These are phyloP conservation scores for Campylorhamphus procurvoides DNA, from an alignment of 2,113 vertebrate genomes.

Conservation along the genomic window DNA sequence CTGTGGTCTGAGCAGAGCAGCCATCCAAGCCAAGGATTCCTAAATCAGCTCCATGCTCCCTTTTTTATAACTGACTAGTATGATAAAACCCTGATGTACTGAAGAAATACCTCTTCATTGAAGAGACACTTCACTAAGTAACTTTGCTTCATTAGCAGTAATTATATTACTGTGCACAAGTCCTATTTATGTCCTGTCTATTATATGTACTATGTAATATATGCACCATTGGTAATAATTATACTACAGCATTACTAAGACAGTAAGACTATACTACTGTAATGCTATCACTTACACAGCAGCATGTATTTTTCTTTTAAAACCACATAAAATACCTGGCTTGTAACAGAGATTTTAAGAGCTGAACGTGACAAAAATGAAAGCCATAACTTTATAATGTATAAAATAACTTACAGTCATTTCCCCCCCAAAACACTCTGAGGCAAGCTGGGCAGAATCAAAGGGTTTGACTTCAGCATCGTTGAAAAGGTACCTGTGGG, in stretches of 20 bases:
- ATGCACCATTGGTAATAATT: not conserved
- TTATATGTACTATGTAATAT: not conserved
- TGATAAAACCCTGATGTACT: accelerated
- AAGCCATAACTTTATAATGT: not conserved
- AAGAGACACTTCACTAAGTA: not conserved
- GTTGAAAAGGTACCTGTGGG: constrained; percentile 95
- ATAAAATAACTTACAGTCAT: constrained; percentile 87
- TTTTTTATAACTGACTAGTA: not conserved
- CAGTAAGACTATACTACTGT: too few species aligned
- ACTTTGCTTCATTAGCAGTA: not conserved
- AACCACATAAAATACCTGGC: not conserved
- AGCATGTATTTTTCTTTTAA: not conserved
- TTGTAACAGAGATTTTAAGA: not conserved
- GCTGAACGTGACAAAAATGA: not conserved
- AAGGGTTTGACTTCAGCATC: constrained; percentile 98
- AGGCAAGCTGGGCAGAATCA: constrained; percentile 96
- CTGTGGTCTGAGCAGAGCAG: not conserved
- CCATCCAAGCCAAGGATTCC: not conserved
- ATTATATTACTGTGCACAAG: not conserved
- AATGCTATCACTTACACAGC: not conserved
- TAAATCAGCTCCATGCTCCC: not conserved
- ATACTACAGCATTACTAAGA: not conserved
- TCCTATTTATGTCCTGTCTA: not conserved
- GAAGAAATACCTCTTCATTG: not conserved
- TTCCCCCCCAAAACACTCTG: constrained; percentile 97